phyloP scores from a whole-genome alignment of 2,113 vertebrate genomes.

The Ochotona princeps region DNA sequence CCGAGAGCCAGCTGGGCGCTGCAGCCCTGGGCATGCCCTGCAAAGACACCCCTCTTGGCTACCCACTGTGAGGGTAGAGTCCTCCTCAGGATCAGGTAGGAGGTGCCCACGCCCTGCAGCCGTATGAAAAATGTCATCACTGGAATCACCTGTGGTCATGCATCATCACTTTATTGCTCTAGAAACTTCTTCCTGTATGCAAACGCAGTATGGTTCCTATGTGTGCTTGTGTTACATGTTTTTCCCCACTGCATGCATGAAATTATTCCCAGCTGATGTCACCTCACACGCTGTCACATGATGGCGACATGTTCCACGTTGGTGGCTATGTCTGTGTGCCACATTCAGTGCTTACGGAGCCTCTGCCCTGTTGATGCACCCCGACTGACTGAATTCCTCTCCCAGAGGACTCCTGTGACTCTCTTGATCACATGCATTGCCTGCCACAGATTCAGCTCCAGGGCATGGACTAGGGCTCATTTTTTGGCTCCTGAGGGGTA shows the following conservation, averaged over 20 bases:
- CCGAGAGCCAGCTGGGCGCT: neutral
- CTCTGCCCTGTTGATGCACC: neutral
- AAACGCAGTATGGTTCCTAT: neutral
- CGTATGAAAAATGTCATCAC: constrained; percentile 25
- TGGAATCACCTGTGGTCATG: neutral
- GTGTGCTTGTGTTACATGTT: neutral
- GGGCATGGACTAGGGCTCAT: neutral
- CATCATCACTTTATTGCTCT: neutral
- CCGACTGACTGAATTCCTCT: neutral
- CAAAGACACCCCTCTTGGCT: neutral
- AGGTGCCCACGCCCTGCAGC: neutral
- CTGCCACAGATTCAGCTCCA: neutral
- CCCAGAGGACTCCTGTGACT: neutral
- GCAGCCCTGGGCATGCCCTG: neutral
- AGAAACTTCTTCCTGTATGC: constrained; percentile 12
- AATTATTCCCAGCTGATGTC: neutral
- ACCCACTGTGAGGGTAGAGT: neutral
- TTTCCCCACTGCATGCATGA: neutral
- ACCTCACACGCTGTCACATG: neutral
- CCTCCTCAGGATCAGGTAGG: neutral
- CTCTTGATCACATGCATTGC: neutral
- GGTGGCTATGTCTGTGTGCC: neutral
- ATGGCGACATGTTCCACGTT: neutral
- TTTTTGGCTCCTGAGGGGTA: neutral
- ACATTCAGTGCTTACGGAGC: neutral